phyloP scores from a whole-genome alignment of 2,113 vertebrate species.

The Thunnus thynnus region DNA sequence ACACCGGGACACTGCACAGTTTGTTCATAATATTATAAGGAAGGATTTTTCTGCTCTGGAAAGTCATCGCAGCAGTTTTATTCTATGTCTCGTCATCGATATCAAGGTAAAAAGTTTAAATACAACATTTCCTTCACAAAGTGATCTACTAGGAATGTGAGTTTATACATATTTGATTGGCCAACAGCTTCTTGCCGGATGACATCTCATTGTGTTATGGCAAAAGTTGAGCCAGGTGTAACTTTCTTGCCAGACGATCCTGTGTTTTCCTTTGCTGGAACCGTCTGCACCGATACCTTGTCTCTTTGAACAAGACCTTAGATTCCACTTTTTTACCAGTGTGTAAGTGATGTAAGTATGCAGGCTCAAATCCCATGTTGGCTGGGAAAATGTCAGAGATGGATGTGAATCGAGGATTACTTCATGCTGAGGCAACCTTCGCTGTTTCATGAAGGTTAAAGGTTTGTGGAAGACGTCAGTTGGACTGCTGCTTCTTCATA shows the following conservation, averaged over 20 bases:
- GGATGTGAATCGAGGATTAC: neutral
- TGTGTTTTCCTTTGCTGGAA: neutral
- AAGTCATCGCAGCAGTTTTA: too few relatives aligned
- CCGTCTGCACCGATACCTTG: too few relatives aligned
- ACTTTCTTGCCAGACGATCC: neutral
- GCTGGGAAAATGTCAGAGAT: neutral
- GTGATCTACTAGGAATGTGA: neutral
- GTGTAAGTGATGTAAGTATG: slow-evolving; percentile 1
- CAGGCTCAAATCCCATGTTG: neutral
- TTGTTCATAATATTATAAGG: too few relatives aligned
- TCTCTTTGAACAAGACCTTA: too few relatives aligned
- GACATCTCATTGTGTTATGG: neutral
- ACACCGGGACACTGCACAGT: too few relatives aligned
- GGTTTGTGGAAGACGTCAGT: slow-evolving; percentile 3
- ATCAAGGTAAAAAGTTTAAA: neutral
- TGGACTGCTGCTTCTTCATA: slow-evolving; percentile 5
- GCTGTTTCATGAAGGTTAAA: slow-evolving; percentile 7
- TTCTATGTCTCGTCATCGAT: neutral
- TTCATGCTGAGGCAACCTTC: neutral
- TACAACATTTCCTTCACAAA: neutral
- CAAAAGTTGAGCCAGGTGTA: neutral
- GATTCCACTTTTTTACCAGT: neutral
- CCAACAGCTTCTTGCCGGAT: neutral
- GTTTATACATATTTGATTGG: too few relatives aligned
- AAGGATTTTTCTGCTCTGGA: too few relatives aligned